Evolutionary conservation across 2,113 vertebrate genomes (phyloP).

Genomic region (Phycodurus eques): DNA sequence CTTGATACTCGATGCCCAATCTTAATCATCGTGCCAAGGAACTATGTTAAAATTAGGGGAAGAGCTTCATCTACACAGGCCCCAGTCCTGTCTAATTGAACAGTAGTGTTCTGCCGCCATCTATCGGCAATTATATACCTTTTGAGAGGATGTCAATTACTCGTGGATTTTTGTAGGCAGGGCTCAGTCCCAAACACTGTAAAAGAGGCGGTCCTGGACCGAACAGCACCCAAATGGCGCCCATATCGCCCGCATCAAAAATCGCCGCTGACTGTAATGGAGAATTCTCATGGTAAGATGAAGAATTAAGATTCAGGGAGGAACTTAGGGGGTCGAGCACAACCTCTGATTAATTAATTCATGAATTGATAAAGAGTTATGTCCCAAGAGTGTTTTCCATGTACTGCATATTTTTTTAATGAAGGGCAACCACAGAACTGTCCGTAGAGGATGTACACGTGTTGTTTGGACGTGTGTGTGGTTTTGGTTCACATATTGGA

Average conservation of each 20-base stretch:
- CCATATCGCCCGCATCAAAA: too few species aligned
- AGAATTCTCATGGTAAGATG: not conserved
- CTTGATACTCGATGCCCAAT: not conserved
- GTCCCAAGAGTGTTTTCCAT: not conserved
- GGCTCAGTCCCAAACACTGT: not conserved
- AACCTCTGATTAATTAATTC: not conserved
- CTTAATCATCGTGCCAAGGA: not conserved
- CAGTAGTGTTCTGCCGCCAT: not conserved
- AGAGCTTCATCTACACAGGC: not conserved
- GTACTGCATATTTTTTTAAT: slow-evolving; percentile 1
- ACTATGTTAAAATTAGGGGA: not conserved
- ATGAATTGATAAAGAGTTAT: slow-evolving; percentile 3
- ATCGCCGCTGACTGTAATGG: not conserved
- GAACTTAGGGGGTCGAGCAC: not conserved
- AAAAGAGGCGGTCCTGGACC: too few species aligned
- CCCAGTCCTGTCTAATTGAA: not conserved
- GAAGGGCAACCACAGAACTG: slow-evolving; percentile 2
- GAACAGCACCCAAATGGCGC: too few species aligned
- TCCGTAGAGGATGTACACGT: not conserved
- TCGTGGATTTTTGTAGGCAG: not conserved
- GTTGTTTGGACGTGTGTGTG: not conserved
- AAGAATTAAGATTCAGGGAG: slow-evolving; percentile 4
- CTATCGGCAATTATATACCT: not conserved
- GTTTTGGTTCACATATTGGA: not conserved
- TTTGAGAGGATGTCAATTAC: not conserved